Conservation (phyloP, 92 coral and sea anemone species). For the Epizoanthus fatuus region DNA sequence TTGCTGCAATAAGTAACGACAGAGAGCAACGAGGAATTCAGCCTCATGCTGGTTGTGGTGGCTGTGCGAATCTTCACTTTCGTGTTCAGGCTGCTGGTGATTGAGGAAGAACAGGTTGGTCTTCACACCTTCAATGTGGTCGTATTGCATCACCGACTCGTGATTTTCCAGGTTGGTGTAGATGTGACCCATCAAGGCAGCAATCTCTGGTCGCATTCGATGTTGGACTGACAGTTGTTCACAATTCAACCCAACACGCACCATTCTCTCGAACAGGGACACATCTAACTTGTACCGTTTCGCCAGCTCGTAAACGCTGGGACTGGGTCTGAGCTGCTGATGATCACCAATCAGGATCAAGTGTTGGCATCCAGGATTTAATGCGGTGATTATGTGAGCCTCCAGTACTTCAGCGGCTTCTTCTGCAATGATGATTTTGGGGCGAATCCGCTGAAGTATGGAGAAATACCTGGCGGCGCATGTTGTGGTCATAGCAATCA, state of each 20-base stretch:
- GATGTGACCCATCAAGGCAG: conserved; percentile 84
- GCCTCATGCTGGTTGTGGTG: conserved; percentile 88
- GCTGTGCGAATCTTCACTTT: conserved; percentile 82
- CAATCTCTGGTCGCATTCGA: conserved; percentile 96
- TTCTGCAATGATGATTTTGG: conserved; percentile 86
- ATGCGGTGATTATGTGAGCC: conserved; percentile 90
- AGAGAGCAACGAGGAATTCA: conserved; percentile 75
- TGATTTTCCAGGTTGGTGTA: conserved; percentile 82
- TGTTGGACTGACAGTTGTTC: conserved; percentile 88
- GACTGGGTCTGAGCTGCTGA: conserved; percentile 93
- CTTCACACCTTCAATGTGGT: conserved; percentile 80
- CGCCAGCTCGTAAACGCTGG: conserved; percentile 80
- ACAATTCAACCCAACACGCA: conserved; percentile 70
- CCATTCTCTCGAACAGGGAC: conserved; percentile 94
- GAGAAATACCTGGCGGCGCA: conserved; percentile 78
- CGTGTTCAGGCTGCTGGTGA: conserved; percentile 75
- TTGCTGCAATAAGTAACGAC: conserved; percentile 85
- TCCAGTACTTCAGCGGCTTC: conserved; percentile 98
- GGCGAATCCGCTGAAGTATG: conserved; percentile 79
- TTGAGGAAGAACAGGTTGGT: conserved; percentile 85
- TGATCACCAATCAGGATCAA: conserved; percentile 96
- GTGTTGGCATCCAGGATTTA: conserved; percentile 85
- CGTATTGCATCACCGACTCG: conserved; percentile 73
- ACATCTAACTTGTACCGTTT: conserved; percentile 83
- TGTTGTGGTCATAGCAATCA: conserved; percentile 73